Evolutionary conservation across 2,888 invertebrate species (phyloP).

Genomic region (Schizotus pectinicornis): DNA sequence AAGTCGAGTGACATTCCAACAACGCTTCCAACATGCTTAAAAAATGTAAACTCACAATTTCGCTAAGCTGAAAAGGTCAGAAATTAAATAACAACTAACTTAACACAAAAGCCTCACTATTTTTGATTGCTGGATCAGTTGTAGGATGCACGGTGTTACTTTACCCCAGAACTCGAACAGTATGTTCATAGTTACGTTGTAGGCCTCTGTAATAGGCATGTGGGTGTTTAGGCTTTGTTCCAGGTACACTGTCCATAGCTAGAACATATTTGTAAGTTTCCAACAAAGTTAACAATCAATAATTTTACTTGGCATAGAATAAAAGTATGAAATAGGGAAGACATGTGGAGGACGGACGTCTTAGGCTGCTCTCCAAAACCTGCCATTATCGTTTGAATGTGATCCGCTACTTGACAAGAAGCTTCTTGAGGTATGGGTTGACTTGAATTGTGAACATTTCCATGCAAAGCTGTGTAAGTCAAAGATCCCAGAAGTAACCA

Average conservation of each 20-base stretch:
- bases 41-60: slow-evolving; percentile 98
- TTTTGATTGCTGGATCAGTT: slow-evolving; percentile 90
- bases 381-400: slow-evolving; percentile 94
- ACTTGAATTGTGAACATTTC: slow-evolving; percentile 61
- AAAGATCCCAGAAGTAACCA: slow-evolving; percentile 97
- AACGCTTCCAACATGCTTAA: slow-evolving; percentile 93
- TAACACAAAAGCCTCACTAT: slow-evolving; percentile 65
- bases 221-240: slow-evolving; percentile 80
- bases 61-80: slow-evolving; percentile 75
- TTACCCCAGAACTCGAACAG: slow-evolving; percentile 98
- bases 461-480: slow-evolving; percentile 79
- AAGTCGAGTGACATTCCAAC: slow-evolving; percentile 92
- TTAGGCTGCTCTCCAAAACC: slow-evolving; percentile 97
- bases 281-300: neutral
- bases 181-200: slow-evolving; percentile 77
- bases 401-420: slow-evolving; percentile 95
- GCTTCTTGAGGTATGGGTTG: slow-evolving; percentile 96
- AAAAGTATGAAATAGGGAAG: slow-evolving; percentile 95
- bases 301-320: slow-evolving; percentile 85
- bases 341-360: slow-evolving; percentile 92
- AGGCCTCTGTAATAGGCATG: slow-evolving; percentile 72
- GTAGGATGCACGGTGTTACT: slow-evolving; percentile 93
- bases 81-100: slow-evolving; percentile 9
- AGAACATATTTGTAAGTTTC: slow-evolving; percentile 34
- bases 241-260: slow-evolving; percentile 97